Conservation (phyloP, 2,797 vertebrate species). For the Tinamus major region DNA sequence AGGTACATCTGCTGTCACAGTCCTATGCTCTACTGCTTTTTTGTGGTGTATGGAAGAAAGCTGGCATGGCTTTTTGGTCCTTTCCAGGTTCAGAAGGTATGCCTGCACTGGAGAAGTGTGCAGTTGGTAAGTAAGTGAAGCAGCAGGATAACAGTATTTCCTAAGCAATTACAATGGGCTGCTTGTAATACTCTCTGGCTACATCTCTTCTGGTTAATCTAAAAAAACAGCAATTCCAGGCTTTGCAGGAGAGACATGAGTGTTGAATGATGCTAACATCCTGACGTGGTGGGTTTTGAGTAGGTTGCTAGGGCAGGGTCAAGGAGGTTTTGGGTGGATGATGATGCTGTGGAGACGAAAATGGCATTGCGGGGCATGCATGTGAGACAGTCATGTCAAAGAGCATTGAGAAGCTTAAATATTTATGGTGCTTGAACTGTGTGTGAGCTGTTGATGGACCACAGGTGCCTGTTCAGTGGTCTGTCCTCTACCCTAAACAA, state of each 20-base stretch:
- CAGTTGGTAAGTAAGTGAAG: not conserved
- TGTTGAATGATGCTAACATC: not conserved
- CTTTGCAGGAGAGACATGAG: not conserved
- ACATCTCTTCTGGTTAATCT: not conserved
- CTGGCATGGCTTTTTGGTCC: not conserved
- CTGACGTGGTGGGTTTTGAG: not conserved
- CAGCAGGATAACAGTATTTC: conserved; percentile 20
- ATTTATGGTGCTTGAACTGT: not conserved
- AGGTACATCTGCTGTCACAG: accelerated
- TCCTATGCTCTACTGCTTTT: not conserved
- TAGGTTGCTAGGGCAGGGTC: accelerated
- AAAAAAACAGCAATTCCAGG: not conserved
- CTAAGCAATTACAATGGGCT: accelerated
- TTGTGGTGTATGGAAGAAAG: not conserved
- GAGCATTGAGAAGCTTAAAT: not conserved
- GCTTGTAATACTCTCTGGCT: conserved; percentile 3
- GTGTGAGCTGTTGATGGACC: not conserved
- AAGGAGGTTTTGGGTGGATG: accelerated
- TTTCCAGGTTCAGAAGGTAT: not conserved
- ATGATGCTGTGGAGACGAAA: not conserved
- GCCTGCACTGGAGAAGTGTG: not conserved
- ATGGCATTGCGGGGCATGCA: not conserved
- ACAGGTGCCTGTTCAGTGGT: not conserved
- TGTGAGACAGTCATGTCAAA: not conserved
- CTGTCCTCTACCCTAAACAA: not conserved